Conservation (phyloP, 2,888 invertebrate species). For the Lepidochrysops patricia region DNA sequence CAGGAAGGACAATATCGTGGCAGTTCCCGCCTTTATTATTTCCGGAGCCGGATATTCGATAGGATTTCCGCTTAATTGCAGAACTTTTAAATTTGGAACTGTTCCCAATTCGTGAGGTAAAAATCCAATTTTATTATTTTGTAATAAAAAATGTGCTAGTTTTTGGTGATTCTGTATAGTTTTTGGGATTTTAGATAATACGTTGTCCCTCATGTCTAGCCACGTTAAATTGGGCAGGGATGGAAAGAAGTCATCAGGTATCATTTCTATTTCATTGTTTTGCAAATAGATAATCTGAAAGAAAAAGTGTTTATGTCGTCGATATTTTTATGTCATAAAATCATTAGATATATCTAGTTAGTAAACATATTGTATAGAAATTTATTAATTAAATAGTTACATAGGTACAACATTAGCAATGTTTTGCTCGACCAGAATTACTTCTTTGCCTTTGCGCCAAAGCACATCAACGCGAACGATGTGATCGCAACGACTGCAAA, state of each 20-base stretch:
- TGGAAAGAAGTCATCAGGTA: constrained; percentile 76
- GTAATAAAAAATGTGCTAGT: constrained; percentile 77
- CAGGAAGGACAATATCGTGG: constrained; percentile 45
- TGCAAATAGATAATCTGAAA: constrained; percentile 61
- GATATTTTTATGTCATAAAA: too few relatives aligned
- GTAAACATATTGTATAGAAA: too few relatives aligned
- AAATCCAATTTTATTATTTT: constrained; percentile 74
- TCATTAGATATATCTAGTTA: too few relatives aligned
- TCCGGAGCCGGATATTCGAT: constrained; percentile 72
- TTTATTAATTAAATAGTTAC: too few relatives aligned
- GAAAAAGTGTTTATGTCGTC: not conserved
- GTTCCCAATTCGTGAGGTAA: constrained; percentile 79
- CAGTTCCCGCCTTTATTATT: constrained; percentile 68
- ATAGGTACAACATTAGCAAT: too few relatives aligned
- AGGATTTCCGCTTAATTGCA: constrained; percentile 78
- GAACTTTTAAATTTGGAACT: constrained; percentile 72
- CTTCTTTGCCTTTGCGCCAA: too few relatives aligned
- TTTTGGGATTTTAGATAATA: constrained; percentile 68
- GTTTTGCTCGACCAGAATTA: too few relatives aligned
- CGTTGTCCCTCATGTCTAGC: constrained; percentile 79
- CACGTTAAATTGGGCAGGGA: constrained; percentile 73
- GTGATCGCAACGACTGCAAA: too few relatives aligned
- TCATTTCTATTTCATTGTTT: constrained; percentile 66
- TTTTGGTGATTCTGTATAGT: constrained; percentile 71
- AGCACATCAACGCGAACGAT: too few relatives aligned